Base-by-base conservation (phyloP, 2,113 vertebrate genomes). In the Dipodomys ordii region DNA sequence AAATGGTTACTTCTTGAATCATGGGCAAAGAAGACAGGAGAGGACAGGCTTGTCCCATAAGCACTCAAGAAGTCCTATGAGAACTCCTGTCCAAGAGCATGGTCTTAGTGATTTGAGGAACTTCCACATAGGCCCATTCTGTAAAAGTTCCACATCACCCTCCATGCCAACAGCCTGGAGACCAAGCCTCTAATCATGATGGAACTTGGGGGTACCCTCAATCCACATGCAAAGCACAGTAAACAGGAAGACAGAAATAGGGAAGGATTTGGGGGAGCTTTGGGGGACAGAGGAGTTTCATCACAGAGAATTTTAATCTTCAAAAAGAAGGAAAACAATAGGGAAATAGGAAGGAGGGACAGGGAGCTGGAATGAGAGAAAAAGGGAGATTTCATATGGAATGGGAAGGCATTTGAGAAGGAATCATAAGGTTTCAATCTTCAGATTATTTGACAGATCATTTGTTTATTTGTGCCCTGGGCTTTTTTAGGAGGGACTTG, bases 401-500 rank as follows among this genome's bases (percentile, higher is more conserved):
- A 92, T 72, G 68, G 20, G 28, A 64, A 67, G 32, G 1, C 72
- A 46, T 76, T 49, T 44, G 60, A 53, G 22, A 72, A 77, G 22
- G 23, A 71, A 76, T 71, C 13, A 53, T 18, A 22, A 2, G 44
- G 22, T 76, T 94, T 85, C 46, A 19, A 60, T 49, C 62, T 62
- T 68, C 35, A 87, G 53, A 44, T 87, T 91, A 91, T 93, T 28
- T 71, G 53, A 57, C 5, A 87, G 60, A 69, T 93, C 22, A 35
- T 65, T 88, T 90, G 44, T 84, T 91, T 3, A 18, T 86, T 86
- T 94, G 22, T 80, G 3, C 4, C 67, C 19, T 60, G 39, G 93
- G 32, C 64, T 1, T 5, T 79, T 69, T 76, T 57, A 57, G 25
- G 53, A 49, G 53, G 11, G 49, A 82, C 68, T 46, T 32, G 64